These are phyloP conservation scores for Takifugu ocellatus DNA, from an alignment of 2,797 vertebrate species.

Conservation along the genomic window DNA sequence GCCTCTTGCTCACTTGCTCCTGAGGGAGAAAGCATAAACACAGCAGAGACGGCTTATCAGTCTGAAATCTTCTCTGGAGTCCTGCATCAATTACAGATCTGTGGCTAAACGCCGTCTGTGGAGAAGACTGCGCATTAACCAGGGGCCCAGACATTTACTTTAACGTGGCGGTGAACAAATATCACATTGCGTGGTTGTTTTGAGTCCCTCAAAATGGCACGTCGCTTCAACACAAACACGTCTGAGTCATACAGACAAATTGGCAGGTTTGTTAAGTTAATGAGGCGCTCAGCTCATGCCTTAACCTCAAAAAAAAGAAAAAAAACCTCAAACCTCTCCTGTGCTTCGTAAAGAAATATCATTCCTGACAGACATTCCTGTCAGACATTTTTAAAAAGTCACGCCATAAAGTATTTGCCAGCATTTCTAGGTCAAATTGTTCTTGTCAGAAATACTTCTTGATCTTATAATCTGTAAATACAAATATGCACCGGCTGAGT, in stretches of 20 bases:
- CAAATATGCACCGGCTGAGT: background rate
- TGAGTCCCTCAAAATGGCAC: background rate
- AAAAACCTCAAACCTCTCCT: background rate
- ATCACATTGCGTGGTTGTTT: background rate
- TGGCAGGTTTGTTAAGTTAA: slow-evolving; percentile 16
- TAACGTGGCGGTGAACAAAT: background rate
- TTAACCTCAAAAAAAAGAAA: slow-evolving; percentile 1
- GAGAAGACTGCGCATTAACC: slow-evolving; percentile 8
- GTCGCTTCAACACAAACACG: slow-evolving; percentile 15
- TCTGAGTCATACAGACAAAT: slow-evolving; percentile 36
- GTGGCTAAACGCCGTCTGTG: slow-evolving; percentile 5
- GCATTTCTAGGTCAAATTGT: slow-evolving; percentile 54
- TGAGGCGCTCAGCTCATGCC: background rate
- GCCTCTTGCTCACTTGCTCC: slow-evolving; percentile 38
- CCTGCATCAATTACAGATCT: slow-evolving; percentile 9
- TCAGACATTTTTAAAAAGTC: slow-evolving; percentile 19
- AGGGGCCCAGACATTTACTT: background rate
- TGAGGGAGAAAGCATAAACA: slow-evolving; percentile 54
- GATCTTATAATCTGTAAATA: slow-evolving; percentile 18
- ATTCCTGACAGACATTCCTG: slow-evolving; percentile 1
- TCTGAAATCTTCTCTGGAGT: slow-evolving; percentile 14
- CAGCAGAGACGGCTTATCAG: slow-evolving; percentile 25
- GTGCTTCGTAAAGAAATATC: background rate
- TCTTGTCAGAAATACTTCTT: slow-evolving; percentile 9
- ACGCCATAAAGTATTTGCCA: slow-evolving; percentile 10